Base-by-base conservation (phyloP, 1,140 invertebrate species). In the Philopotamus ludificatus region DNA sequence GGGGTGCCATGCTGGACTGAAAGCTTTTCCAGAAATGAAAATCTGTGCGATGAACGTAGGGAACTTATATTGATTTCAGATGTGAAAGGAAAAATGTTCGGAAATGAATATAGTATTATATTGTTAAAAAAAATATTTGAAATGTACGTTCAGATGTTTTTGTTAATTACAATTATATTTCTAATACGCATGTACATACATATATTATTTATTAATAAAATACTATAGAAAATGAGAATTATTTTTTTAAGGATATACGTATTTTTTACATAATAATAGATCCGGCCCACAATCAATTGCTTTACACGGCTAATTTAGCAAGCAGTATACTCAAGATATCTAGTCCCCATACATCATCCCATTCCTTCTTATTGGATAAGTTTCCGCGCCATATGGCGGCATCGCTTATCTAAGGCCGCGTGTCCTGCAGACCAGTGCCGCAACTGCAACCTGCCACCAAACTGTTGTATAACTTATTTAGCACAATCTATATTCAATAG, bases 341-440 rank as follows among this genome's bases (percentile, higher is more conserved):
- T 53, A 53, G 23, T 54, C 22, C 28, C 61, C 60, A 70, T 70
- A 60, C 64, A 63, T 70, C 68, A 70, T 66, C 58, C 64, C 53
- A 64, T 66, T 61, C 42, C 45, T 70, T 66, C 64, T 70, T 70
- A 70, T 70, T 70, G 68, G 68, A 70, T 70, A 70, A 70, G 68
- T 70, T 70, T 70, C 68, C 68, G 39, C 64, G 49, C 68, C 68
- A 70, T 70, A 54, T 70, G 68, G 64, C 64, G 44, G 25, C 64
- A 25, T 41, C 49, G 47, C 65, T 63, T 67, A 67, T 67, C 65
- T 63, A 26, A 9, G 41, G 1, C 25, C 47, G 39, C 8, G 62
- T 47, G 54, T 47, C 63, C 63, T 55, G 49, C 51, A 60, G 18
- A 28, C 63, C 12, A 7, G 20, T 28, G 34, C 15, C 54, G 42